Evolutionary conservation across 2,888 invertebrate species (phyloP).

Genomic region (Volucella bombylans): DNA sequence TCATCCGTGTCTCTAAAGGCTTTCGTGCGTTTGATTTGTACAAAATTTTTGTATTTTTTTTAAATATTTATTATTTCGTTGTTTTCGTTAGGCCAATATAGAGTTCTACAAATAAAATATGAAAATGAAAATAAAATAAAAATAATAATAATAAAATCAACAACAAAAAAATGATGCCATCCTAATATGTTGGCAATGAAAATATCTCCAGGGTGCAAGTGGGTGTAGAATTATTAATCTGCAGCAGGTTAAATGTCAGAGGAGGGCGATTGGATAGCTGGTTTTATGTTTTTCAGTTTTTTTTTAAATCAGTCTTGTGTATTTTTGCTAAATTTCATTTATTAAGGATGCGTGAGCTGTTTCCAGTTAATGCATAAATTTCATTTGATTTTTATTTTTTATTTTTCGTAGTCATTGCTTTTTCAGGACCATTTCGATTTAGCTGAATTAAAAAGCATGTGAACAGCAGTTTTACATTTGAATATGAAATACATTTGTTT

Average conservation of each 20-base stretch:
- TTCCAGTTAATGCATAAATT: not conserved
- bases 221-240: constrained; percentile 43
- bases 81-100: constrained; percentile 25
- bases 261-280: constrained; percentile 51
- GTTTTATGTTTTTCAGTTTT: constrained; percentile 26
- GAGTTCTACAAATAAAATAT: constrained; percentile 19
- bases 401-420: too few species aligned
- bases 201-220: constrained; percentile 27
- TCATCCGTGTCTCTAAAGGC: not conserved
- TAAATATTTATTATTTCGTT: constrained; percentile 22
- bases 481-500: too few species aligned
- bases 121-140: constrained; percentile 9
- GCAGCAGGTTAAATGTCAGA: constrained; percentile 59
- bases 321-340: not conserved
- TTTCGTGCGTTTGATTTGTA: constrained; percentile 62
- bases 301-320: not conserved
- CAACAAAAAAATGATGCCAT: constrained; percentile 35
- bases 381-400: too few species aligned
- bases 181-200: constrained; percentile 55
- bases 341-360: not conserved
- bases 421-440: too few species aligned
- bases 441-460: too few species aligned
- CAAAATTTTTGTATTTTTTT: constrained; percentile 34
- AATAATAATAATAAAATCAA: not conserved
- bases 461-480: too few species aligned